Evolutionary conservation across 2,113 vertebrate species (phyloP).

Genomic region (Himantopus leucocephalus): DNA sequence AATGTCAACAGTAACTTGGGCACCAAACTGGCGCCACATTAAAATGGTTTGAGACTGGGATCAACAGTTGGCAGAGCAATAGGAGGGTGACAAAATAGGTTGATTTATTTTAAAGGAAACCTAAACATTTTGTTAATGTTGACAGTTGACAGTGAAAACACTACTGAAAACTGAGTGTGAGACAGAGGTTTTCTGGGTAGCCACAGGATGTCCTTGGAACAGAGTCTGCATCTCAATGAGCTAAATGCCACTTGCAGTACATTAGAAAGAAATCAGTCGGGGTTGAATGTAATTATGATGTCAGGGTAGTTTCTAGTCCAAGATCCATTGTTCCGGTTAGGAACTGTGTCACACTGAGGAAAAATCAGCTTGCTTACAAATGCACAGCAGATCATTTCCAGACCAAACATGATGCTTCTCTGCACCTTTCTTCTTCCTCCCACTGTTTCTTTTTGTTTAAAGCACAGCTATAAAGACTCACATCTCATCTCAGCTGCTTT

Average conservation of each 20-base stretch:
- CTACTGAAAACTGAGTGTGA: background rate
- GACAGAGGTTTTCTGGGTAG: background rate
- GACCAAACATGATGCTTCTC: background rate
- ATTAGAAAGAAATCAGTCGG: slow-evolving; percentile 47
- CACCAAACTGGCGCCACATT: background rate
- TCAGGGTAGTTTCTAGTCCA: background rate
- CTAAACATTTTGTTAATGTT: background rate
- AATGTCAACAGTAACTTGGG: background rate
- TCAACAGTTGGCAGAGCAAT: background rate
- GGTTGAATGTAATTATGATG: background rate
- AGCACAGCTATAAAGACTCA: background rate
- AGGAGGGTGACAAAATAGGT: background rate
- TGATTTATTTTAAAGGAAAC: background rate
- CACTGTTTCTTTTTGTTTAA: slow-evolving; percentile 41
- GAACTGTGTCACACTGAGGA: background rate
- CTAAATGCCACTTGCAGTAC: background rate
- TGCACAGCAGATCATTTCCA: slow-evolving; percentile 20
- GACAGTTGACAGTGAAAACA: slow-evolving; percentile 7
- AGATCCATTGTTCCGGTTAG: background rate
- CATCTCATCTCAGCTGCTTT: slow-evolving; percentile 23
- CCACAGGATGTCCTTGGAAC: slow-evolving; percentile 49
- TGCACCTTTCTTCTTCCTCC: slow-evolving; percentile 10
- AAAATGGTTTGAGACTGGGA: background rate
- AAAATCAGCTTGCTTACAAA: slow-evolving; percentile 41
- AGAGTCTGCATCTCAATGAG: slow-evolving; percentile 40